phyloP scores from a whole-genome alignment of 2,797 vertebrate species.

The Muscicapa striata region DNA sequence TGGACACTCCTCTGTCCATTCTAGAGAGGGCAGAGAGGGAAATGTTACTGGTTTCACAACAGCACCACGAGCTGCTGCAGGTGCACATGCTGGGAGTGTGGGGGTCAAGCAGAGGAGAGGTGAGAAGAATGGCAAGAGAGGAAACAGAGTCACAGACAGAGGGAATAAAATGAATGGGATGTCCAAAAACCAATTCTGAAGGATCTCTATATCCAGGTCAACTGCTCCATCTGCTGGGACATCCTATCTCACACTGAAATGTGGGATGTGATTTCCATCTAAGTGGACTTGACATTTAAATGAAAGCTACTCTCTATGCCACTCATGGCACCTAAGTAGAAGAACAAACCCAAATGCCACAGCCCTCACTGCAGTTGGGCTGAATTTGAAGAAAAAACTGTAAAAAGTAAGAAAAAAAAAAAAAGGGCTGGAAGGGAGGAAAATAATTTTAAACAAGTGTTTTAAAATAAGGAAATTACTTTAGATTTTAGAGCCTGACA shows the following conservation, averaged over 20 bases:
- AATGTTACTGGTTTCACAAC: constrained; percentile 2
- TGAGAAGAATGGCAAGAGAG: background rate
- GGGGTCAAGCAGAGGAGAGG: background rate
- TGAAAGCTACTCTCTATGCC: background rate
- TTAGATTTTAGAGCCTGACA: background rate
- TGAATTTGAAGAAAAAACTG: background rate
- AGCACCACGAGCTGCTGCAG: background rate
- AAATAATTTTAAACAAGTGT: background rate
- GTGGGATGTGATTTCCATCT: background rate
- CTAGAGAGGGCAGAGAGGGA: constrained; percentile 76
- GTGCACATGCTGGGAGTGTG: background rate
- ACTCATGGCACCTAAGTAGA: background rate
- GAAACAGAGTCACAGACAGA: background rate
- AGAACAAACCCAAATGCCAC: background rate
- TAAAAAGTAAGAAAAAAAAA: background rate
- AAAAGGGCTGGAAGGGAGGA: fast-evolving
- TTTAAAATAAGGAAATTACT: background rate
- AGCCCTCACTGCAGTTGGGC: background rate
- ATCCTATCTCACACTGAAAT: background rate
- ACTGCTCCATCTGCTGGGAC: background rate
- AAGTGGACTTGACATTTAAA: background rate
- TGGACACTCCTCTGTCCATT: constrained; percentile 93
- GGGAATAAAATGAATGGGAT: background rate
- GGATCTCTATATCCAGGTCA: background rate
- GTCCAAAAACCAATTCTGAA: background rate